Evolutionary conservation across 2,797 vertebrate species (phyloP).

Genomic region (Dendrocincla tyrannina): DNA sequence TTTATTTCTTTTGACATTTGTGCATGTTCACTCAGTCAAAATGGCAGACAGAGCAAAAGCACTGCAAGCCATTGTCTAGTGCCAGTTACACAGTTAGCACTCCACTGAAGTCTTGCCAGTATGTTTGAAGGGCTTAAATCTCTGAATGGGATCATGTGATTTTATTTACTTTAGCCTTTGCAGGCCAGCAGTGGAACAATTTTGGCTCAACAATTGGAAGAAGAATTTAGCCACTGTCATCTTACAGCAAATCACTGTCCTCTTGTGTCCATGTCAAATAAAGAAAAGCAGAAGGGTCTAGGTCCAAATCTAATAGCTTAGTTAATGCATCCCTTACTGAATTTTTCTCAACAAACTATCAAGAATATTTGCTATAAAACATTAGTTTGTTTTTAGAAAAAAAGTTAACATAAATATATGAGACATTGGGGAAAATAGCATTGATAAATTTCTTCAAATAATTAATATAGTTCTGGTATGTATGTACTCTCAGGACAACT

Average conservation of each 20-base stretch:
- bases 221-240: background rate
- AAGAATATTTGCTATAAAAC: background rate
- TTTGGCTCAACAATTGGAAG: background rate
- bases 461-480: background rate
- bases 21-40: background rate
- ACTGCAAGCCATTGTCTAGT: background rate
- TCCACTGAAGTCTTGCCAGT: background rate
- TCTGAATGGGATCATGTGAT: background rate
- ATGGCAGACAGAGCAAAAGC: background rate
- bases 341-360: background rate
- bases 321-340: background rate
- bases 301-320: background rate
- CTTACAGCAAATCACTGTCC: background rate
- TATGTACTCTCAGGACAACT: background rate
- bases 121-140: background rate
- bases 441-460: background rate
- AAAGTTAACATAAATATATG: background rate
- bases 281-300: background rate
- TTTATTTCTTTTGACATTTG: slow-evolving; percentile 6
- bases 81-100: background rate
- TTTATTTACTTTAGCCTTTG: background rate
- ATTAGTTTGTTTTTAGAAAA: background rate
- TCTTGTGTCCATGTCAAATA: background rate
- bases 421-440: background rate
- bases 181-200: background rate